Evolutionary conservation across 2,797 vertebrate species (phyloP).

Genomic region (Limosa lapponica): DNA sequence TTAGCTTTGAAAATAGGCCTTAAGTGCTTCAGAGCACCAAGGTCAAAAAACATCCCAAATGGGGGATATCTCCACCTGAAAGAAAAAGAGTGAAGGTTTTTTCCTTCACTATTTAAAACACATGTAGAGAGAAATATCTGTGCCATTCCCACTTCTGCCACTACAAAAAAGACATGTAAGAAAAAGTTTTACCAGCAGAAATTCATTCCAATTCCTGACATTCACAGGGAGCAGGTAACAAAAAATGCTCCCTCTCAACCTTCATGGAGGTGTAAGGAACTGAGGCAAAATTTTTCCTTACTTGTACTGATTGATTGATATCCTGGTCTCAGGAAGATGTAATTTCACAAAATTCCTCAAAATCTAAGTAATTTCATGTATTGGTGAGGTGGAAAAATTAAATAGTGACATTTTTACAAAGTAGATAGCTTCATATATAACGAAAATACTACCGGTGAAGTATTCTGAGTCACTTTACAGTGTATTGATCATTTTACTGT

Average conservation of each 20-base stretch:
- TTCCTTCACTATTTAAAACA: neutral
- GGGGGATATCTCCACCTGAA: neutral
- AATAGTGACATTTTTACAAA: neutral
- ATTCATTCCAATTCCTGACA: neutral
- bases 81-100: neutral
- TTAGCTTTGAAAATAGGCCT: neutral
- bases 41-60: neutral
- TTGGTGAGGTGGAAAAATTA: neutral
- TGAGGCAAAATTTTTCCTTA: neutral
- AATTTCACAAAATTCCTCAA: neutral
- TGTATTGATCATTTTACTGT: neutral
- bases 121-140: neutral
- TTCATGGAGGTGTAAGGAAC: neutral
- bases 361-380: neutral
- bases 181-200: neutral
- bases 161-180: neutral
- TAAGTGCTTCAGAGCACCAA: neutral
- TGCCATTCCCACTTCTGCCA: neutral
- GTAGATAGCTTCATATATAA: neutral
- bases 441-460: neutral
- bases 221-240: neutral
- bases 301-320: neutral
- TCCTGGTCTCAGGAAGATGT: neutral
- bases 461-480: neutral
- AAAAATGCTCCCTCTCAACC: neutral